Evolutionary conservation across 2,888 invertebrate genomes (phyloP), one percentile per base, ranked within the genome.

Genomic region (Campoplex capitator): DNA sequence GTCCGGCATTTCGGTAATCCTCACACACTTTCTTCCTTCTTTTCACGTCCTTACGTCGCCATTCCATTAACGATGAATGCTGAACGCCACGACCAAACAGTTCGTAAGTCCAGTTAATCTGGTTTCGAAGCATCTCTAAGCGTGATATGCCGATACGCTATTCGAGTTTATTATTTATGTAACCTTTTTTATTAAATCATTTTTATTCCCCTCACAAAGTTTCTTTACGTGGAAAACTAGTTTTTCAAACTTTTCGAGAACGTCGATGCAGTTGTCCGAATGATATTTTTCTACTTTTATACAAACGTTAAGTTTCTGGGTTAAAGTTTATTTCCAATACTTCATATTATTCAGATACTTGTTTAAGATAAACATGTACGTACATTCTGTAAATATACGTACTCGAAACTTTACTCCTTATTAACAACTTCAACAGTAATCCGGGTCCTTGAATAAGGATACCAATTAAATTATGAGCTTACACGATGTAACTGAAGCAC

Each of bases 1-100:
- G 58, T 84, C 32, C 54, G 54, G 71, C 38, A 51, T 51, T 83
- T 48, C 7, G 35, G 6, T n/a, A n/a, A 71, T 58, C 68, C 51
- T 54, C 54, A 70, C 77, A 2, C 67, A 4, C 67, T 68, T 77
- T 35, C 54, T 65, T 79, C 28, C 28, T 75, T 13, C 62, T 11
- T 62, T 32, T 32, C 51, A 4, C 65, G 38, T 65, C 18, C 42
- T 56, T 51, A 11, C 32, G 18, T 62, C 45, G 45, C 35, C 58
- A 45, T 45, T 75, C 18, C 62, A 54, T 28, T 62, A 23, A 9
- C 1, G 16, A 23, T 11, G 74, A 42, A 75, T 23, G 23, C 23
- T 23, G n/a, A 58, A 68, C 23, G 9, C 7, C 45, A 42, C 42
- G 23, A 70, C 42, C 67, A 1, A 28, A 28, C 28, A 23, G 7